Base-by-base conservation (phyloP, 2,113 vertebrate genomes). In the Apteryx owenii region DNA sequence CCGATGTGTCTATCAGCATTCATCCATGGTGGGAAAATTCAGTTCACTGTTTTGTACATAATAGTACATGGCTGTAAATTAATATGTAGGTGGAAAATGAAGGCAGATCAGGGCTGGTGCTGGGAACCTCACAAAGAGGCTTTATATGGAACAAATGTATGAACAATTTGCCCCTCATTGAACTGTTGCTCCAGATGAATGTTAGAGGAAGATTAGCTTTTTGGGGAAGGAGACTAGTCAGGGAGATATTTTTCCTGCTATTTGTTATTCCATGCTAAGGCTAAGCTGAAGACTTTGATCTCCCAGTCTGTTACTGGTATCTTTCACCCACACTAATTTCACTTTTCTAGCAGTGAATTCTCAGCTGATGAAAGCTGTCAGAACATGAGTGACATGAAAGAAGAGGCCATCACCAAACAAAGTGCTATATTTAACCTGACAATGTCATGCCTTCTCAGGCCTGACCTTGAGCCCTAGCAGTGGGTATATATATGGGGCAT, bases 391-490 rank as follows among this genome's bases (percentile, higher is more conserved):
- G 93, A 88, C 91, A 88, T 36, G 68, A 90, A 85, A 93, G 73
- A 61, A 94, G 81, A 89, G 95, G 90, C 81, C 80, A 88, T 31
- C 70, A 76, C 75, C 65, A 92, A 89, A 91, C 91, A 66, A 94
- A 84, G 76, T 75, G 36, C 96, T 97, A 95, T 97, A 97, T 98
- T 97, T 97, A 97, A 95, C 93, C 81, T 92, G 90, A 40, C 72
- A 86, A 73, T 92, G 62, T 77, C 79, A 28, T 66, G 72, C 7
- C 54, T 91, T 68, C 60, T 81, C 60, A 64, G 22, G 29, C 87
- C 26, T 94, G 91, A 96, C 95, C 94, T 97, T 96, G 85, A 95
- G 84, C 69, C 56, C 65, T 25, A 13, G 17, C 53, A 85, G 72
- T 40, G 56, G 79, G 51, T 53, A 38, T 92, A 86, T 61, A 95